Base-by-base conservation (phyloP, 2,797 vertebrate species). In the Esox masquinongy region DNA sequence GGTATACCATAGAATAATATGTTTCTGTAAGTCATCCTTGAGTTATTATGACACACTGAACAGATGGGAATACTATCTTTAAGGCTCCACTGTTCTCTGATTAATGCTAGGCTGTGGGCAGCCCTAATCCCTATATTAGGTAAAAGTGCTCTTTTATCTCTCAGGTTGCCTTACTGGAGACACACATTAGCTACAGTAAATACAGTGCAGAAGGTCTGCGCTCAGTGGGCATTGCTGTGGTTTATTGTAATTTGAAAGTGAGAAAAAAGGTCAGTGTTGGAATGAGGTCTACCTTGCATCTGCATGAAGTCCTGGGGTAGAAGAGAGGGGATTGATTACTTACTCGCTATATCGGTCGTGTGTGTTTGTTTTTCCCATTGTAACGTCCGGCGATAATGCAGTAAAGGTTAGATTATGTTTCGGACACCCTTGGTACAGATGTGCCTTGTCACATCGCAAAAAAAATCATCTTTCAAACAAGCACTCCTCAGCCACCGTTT, bases 161-260 rank as follows among this genome's bases (percentile, higher is more conserved):
- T 91, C 90, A 78, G 76, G 83, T 78, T 85, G 75, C 84, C 83
- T 75, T 72, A 75, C 0, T 61, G 56, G 79, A 85, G 89, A 91
- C 80, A 72, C 68, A 77, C 81, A 87, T 86, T 86, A 86, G 90
- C 85, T 73, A 72, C 76, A 80, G 77, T 93, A 91, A 91, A 88
- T 87, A 85, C 82, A 82, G 87, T 82, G 85, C 88, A 86, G 79
- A 85, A 88, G 84, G 87, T 90, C 82, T 80, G 68, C 74, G 75
- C 80, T 89, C 86, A 91, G 88, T n/a, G 69, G 56, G 56, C 56
- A 63, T 76, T 73, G 22, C 73, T 73, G 77, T 76, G 43, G 24
- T 49, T 31, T 31, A 68, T 16, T 17, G 67, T 68, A 39, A 39
- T 68, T 36, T 68, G n/a, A 36, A 36, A 36, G 31, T 68, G 36